Evolutionary conservation across 2,113 vertebrate genomes (phyloP).

Genomic region (Semnornis frantzii): DNA sequence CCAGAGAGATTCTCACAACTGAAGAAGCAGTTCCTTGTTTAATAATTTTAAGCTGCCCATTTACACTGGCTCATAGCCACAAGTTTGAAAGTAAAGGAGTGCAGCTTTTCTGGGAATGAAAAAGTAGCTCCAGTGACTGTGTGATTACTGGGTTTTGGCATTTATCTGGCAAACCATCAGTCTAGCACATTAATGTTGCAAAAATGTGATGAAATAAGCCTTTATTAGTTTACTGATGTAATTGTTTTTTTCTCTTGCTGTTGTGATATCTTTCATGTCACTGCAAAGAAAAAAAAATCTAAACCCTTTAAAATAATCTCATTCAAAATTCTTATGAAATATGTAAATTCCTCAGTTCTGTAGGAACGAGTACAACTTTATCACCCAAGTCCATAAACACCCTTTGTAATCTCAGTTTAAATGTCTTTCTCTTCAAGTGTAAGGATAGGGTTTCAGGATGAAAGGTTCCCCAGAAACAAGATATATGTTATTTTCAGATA

Average conservation of each 20-base stretch:
- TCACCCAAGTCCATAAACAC: background rate
- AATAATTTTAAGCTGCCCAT: constrained; percentile 12
- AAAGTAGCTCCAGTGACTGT: background rate
- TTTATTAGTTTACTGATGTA: background rate
- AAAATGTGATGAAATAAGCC: background rate
- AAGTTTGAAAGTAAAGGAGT: background rate
- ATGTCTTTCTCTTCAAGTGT: background rate
- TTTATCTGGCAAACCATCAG: background rate
- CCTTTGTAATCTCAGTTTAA: background rate
- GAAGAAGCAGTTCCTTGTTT: constrained; percentile 35
- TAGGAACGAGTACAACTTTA: background rate
- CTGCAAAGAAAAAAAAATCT: background rate
- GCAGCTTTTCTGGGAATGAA: constrained; percentile 6
- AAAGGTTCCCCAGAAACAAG: background rate
- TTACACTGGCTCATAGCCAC: background rate
- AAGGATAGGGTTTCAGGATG: background rate
- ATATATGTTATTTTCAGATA: background rate
- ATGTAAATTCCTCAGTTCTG: background rate
- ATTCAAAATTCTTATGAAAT: background rate
- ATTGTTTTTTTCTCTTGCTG: background rate
- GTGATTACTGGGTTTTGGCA: background rate
- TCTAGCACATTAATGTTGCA: background rate
- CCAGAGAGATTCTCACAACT: background rate
- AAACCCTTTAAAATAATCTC: background rate
- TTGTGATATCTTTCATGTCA: background rate